Base-by-base conservation (phyloP, 2,888 invertebrate species). In the Papilio demoleus region DNA sequence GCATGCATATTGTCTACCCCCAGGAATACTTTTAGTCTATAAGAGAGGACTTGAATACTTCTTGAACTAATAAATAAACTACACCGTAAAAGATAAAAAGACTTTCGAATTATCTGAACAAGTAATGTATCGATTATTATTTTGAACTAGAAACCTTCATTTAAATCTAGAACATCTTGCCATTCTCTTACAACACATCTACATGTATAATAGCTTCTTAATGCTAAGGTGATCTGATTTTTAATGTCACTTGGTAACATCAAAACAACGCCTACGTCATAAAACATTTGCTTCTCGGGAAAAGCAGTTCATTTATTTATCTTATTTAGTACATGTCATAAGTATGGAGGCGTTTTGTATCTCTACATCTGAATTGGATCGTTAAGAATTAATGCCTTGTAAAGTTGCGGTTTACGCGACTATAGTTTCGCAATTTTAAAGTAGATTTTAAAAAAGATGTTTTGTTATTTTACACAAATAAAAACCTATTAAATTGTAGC, bases 171-270 rank as follows among this genome's bases (percentile, higher is more conserved):
- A 31, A 56, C 53, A 17, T 8, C 53, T 63, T n/a, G 42, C 42
- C 42, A 58, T 36, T 58, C 31, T 56, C 42, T 58, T 31, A 4
- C 19, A 31, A 34, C 31, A 31, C 9, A 22, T 19, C 58, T 24
- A 40, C 45, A 40, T 4, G 17, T 42, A 34, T 58, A 58, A 40
- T 36, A 53, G 63, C 12, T 64, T 59, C 24, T 60, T 27, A 60
- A 65, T n/a, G 31, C 42, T 58, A 22, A 61, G 31, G 0, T 61
- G 40, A 61, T 53, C 67, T 62, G 11, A 36, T 45, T 67, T 62
- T 53, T 22, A 67, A 62, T 67, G 67, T 67, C 62, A 67, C 40
- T 67, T 11, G 53, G 62, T 62, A 62, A 62, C 53, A 53, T 22
- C 50, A 14, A 38, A 50, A 36, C 50, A 58, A 34, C 61, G 40